Conservation (phyloP, 2,113 vertebrate species). For the Nansenia antarctica region DNA sequence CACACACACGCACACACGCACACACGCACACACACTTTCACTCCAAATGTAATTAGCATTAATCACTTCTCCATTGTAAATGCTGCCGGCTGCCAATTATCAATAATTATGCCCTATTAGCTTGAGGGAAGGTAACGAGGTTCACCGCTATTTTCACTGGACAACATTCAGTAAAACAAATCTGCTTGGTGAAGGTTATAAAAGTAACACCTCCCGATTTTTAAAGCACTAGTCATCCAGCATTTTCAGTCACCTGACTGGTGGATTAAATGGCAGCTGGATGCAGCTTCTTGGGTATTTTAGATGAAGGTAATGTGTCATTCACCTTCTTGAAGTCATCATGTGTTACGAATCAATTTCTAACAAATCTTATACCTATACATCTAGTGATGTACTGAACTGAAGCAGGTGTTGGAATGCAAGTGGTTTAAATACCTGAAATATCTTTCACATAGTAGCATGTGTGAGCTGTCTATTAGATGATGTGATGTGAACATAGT, state of each 20-base stretch:
- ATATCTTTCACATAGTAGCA: too few relatives aligned
- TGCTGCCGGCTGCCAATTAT: slow-evolving; percentile 69
- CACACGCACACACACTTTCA: slow-evolving; percentile 16
- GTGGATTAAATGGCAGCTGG: too few relatives aligned
- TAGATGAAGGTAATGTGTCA: too few relatives aligned
- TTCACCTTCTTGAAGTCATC: too few relatives aligned
- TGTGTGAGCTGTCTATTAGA: slow-evolving; percentile 22
- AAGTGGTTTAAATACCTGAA: background rate
- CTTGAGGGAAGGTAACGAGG: slow-evolving; percentile 54
- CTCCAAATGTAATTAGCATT: slow-evolving; percentile 65
- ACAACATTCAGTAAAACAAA: slow-evolving; percentile 21
- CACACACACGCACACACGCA: slow-evolving; percentile 23
- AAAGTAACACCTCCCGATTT: slow-evolving; percentile 17
- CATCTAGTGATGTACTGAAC: too few relatives aligned
- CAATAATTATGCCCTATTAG: slow-evolving; percentile 60
- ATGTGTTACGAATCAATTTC: too few relatives aligned
- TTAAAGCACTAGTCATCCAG: too few relatives aligned
- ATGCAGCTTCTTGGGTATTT: too few relatives aligned
- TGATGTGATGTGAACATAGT: slow-evolving; percentile 27
- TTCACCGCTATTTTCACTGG: slow-evolving; percentile 42
- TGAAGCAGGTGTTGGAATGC: background rate
- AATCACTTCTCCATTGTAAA: slow-evolving; percentile 61
- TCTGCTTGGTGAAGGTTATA: slow-evolving; percentile 9
- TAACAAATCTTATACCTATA: too few relatives aligned
- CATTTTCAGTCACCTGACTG: too few relatives aligned